Base-by-base conservation (phyloP, 2,888 invertebrate genomes). In the Apamea crenata region DNA sequence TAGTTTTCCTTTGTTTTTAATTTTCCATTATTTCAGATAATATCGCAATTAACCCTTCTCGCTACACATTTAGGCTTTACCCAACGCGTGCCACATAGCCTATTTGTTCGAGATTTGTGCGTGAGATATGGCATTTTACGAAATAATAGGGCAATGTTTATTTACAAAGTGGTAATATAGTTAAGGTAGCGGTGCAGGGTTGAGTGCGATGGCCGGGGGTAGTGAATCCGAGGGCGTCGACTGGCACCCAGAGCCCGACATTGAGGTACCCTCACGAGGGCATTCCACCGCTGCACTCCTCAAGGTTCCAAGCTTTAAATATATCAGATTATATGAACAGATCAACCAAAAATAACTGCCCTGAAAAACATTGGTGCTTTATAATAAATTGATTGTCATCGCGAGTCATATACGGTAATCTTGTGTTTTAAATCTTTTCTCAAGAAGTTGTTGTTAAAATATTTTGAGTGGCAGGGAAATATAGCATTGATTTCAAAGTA, bases 181-280 rank as follows among this genome's bases (percentile, higher is more conserved):
- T 82, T 82, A 86, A 87, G 88, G 87, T 91, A 92, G 90, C 90
- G 90, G 88, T 93, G 90, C 91, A 92, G 92, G 91, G 89, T 87
- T 89, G 92, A 89, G 92, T 89, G 90, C 90, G 84, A 88, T 75
- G 90, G 79, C 90, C 90, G 90, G 90, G 91, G 88, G 90, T 94
- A 93, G 95, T 94, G 95, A 93, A 87, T 82, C 94, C 94, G 96
- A 96, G 97, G 95, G 96, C 94, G 93, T 90, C 94, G 95, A 95
- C 95, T 95, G 93, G 92, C 94, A 95, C 94, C 95, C 92, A 94
- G 93, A 95, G 93, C 93, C 95, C 94, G 96, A 95, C 96, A 95
- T 96, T 96, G 93, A 93, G 93, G 91, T 95, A 95, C 95, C 96
- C 96, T 96, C 94, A 93, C 93, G 94, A 94, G 96, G 96, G 95